Evolutionary conservation across 2,113 vertebrate genomes (phyloP), one percentile per base, ranked within the genome.

Genomic region (Rhea pennata): DNA sequence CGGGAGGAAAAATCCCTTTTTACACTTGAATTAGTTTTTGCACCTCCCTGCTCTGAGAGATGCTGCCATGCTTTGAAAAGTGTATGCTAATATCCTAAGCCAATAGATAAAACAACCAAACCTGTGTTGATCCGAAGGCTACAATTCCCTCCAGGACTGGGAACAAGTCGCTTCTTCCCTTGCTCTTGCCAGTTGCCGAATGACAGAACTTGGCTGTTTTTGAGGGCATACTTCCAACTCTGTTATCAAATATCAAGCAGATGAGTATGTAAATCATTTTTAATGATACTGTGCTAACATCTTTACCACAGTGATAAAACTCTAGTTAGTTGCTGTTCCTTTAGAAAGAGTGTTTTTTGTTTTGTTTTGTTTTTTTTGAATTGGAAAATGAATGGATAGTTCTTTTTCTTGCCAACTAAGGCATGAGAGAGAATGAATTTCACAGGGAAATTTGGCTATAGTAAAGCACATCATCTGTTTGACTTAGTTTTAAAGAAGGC

Each of bases 401-500:
- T 91, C 22, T 33, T 6, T 6, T 74, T 93, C 39, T 66, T 92
- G 64, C 64, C 80, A 72, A 40, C 54, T 88, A n/a, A 7, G 24
- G 59, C 81, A 83, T 53, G 33, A 10, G 15, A 89, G 61, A 88
- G 72, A 92, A 71, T 73, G 79, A 90, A 79, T 46, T 78, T 72
- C 74, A 65, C 44, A 54, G 66, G 87, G 81, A 88, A 92, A 93
- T 91, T 24, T 88, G 48, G 20, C 74, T 87, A 7, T 71, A 90
- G 79, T 77, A 81, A 91, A 90, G 65, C 16, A 58, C 24, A 69
- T 82, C 42, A 94, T 93, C 70, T 89, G 6, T 87, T 93, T 93
- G 46, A 85, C 48, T 93, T 93, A 40, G 29, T 82, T 95, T 74
- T 94, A 70, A 92, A 87, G 71, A 69, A 87, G 84, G 61, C 84